These are phyloP conservation scores for Rhincodon typus DNA, from an alignment of 2,797 vertebrate genomes.

Conservation along the genomic window DNA sequence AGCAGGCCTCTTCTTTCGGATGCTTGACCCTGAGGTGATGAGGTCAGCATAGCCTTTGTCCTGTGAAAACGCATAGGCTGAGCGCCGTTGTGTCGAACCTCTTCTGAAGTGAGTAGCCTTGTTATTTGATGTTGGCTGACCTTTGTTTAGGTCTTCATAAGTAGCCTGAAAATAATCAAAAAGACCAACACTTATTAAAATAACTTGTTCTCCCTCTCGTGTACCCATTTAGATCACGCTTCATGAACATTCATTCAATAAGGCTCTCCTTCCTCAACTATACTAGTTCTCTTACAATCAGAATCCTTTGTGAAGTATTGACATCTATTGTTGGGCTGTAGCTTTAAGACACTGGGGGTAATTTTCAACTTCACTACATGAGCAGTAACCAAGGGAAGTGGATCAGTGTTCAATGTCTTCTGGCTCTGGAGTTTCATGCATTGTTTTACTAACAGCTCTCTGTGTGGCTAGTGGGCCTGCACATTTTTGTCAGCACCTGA, in stretches of 20 bases:
- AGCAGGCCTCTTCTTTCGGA: slow-evolving; percentile 32
- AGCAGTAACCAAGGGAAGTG: neutral
- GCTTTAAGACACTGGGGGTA: neutral
- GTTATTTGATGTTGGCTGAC: too few species aligned
- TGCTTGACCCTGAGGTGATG: slow-evolving; percentile 56
- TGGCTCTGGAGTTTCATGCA: too few species aligned
- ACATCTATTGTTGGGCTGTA: neutral
- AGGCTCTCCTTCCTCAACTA: too few species aligned
- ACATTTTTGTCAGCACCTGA: neutral
- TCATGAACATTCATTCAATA: neutral
- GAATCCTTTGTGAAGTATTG: neutral
- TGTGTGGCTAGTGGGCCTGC: too few species aligned
- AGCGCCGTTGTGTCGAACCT: slow-evolving; percentile 51
- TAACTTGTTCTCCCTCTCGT: neutral
- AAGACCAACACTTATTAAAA: neutral
- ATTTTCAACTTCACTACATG: neutral
- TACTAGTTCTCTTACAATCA: neutral
- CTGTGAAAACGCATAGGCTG: slow-evolving; percentile 75
- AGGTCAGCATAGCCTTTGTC: slow-evolving; percentile 59
- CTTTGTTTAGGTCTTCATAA: neutral
- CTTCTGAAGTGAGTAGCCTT: slow-evolving; percentile 46
- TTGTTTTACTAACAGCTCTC: neutral
- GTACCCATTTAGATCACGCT: neutral
- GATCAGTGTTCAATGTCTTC: neutral
- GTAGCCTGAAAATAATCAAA: neutral